phyloP scores from a whole-genome alignment of 1,140 invertebrate genomes.

The Marisa cornuarietis region DNA sequence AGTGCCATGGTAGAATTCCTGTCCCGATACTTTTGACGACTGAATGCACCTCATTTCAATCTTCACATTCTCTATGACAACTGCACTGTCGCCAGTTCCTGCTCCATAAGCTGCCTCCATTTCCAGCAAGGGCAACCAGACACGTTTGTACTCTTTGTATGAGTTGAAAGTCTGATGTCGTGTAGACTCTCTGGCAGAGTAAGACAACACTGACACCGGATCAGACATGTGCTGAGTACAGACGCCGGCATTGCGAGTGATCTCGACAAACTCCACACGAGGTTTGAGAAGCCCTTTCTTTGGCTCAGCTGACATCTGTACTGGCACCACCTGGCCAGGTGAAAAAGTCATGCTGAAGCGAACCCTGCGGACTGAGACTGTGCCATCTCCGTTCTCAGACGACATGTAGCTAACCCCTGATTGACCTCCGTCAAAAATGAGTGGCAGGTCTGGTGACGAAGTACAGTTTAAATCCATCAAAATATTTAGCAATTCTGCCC shows the following conservation, averaged over 20 bases:
- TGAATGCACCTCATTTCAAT: constrained; percentile 35
- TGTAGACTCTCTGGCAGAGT: constrained; percentile 6
- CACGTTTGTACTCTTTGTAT: constrained; percentile 40
- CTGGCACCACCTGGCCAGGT: constrained; percentile 33
- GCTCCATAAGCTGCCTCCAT: constrained; percentile 50
- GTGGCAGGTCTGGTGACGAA: background rate
- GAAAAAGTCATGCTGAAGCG: constrained; percentile 29
- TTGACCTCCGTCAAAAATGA: background rate
- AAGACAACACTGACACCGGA: constrained; percentile 39
- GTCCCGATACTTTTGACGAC: background rate
- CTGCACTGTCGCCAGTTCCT: constrained; percentile 29
- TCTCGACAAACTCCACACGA: constrained; percentile 45
- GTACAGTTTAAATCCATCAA: background rate
- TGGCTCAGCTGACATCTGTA: constrained; percentile 41
- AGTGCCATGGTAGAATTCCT: constrained; percentile 20
- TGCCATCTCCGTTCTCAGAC: constrained; percentile 21
- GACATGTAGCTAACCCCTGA: constrained; percentile 4
- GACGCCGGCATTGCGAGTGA: constrained; percentile 42
- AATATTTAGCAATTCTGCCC: constrained; percentile 10
- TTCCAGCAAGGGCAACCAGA: constrained; percentile 47
- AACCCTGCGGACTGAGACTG: background rate
- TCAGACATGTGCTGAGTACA: constrained; percentile 48
- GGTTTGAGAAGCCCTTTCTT: constrained; percentile 42
- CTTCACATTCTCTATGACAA: constrained; percentile 46
- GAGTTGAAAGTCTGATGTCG: constrained; percentile 26